These are phyloP conservation scores for Salminus brasiliensis DNA, from an alignment of 2,113 vertebrate species.

Conservation along the genomic window DNA sequence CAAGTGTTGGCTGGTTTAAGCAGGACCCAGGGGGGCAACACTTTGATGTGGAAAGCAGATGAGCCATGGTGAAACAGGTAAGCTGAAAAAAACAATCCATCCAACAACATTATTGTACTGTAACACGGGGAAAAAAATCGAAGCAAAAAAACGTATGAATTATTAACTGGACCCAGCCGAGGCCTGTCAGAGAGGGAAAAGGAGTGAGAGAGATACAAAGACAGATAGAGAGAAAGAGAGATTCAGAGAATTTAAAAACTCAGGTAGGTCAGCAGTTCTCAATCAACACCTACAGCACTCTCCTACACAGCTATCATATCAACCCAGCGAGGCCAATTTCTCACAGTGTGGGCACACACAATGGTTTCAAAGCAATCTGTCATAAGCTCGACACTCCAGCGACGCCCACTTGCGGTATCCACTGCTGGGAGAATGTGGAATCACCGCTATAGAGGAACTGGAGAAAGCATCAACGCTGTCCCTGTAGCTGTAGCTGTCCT, in stretches of 20 bases:
- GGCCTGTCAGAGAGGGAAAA: neutral
- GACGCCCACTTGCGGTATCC: conserved; percentile 39
- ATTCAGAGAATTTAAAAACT: neutral
- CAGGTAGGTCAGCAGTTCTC: conserved; percentile 19
- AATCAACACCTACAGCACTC: conserved; percentile 35
- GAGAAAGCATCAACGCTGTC: conserved; percentile 18
- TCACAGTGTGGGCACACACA: conserved; percentile 43
- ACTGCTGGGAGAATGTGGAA: conserved; percentile 10
- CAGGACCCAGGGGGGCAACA: neutral
- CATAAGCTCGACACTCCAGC: conserved; percentile 45
- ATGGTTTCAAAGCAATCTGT: conserved; percentile 47
- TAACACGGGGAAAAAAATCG: conserved; percentile 2
- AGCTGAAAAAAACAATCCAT: neutral
- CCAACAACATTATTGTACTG: neutral
- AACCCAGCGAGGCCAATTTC: conserved; percentile 23
- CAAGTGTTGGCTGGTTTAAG: neutral
- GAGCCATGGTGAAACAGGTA: neutral
- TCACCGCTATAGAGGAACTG: conserved; percentile 13
- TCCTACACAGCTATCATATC: conserved; percentile 38
- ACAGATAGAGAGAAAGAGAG: conserved; percentile 5
- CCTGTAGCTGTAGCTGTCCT: conserved; percentile 24
- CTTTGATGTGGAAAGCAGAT: neutral
- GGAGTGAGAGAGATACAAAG: neutral
- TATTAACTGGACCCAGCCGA: conserved; percentile 34
- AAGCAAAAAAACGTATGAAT: conserved; percentile 27